Evolutionary conservation across 2,113 vertebrate genomes (phyloP).

Genomic region (Tricholaema leucomelas): DNA sequence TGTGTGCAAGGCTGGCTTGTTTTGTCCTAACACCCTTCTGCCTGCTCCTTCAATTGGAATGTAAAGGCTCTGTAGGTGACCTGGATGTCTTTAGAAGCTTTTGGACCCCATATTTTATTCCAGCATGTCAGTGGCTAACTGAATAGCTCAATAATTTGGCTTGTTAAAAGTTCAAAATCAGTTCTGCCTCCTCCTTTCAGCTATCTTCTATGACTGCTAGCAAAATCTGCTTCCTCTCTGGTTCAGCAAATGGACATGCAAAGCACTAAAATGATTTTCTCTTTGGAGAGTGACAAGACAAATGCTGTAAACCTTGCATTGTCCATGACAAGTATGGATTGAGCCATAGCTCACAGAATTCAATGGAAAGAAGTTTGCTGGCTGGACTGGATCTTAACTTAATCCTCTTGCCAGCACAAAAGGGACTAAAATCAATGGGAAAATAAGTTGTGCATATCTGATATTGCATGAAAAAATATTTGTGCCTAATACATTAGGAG

Average conservation of each 20-base stretch:
- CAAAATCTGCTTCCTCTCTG: neutral
- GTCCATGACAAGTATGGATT: neutral
- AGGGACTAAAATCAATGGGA: neutral
- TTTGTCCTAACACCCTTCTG: neutral
- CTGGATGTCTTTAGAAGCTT: neutral
- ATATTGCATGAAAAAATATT: neutral
- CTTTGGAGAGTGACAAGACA: neutral
- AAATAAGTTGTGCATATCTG: neutral
- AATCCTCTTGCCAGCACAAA: neutral
- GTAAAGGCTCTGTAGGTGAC: neutral
- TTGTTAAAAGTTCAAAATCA: neutral
- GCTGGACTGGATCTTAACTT: neutral
- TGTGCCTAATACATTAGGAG: neutral
- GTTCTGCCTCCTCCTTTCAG: neutral
- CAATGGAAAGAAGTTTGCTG: neutral
- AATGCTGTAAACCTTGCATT: neutral
- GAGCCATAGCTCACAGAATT: neutral
- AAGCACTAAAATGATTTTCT: neutral
- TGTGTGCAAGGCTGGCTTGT: neutral
- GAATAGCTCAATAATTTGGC: neutral
- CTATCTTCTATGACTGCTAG: neutral
- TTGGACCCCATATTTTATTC: neutral
- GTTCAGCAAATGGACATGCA: neutral
- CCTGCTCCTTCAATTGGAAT: rapidly evolving
- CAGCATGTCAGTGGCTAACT: neutral